phyloP scores from a whole-genome alignment of 2,113 vertebrate species.

The Passer domesticus region DNA sequence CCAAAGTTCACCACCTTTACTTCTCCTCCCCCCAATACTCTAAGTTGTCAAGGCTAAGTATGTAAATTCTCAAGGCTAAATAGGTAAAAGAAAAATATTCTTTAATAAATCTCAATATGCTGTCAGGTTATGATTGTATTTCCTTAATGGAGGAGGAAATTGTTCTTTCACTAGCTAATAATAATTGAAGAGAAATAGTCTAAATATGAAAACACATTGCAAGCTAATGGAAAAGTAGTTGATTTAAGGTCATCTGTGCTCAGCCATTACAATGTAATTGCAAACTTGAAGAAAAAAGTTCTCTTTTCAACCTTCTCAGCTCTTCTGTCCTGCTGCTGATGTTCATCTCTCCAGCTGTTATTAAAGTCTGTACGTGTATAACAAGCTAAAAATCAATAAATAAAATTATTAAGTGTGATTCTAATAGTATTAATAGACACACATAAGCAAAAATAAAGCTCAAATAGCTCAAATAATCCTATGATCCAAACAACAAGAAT shows the following conservation, averaged over 20 bases:
- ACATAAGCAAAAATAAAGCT: background rate
- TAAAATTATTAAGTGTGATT: background rate
- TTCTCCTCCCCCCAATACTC: rapidly evolving
- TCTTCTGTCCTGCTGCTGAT: background rate
- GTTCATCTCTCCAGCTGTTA: background rate
- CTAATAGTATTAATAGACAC: background rate
- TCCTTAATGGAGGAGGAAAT: background rate
- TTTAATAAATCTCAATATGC: background rate
- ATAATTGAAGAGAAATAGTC: background rate
- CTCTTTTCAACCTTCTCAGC: background rate
- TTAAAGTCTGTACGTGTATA: background rate
- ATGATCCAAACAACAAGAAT: background rate
- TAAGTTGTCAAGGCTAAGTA: background rate
- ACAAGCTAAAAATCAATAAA: background rate
- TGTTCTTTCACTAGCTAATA: background rate
- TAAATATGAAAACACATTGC: background rate
- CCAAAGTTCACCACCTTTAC: background rate
- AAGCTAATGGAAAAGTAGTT: background rate
- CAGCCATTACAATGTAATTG: background rate
- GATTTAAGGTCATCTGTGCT: background rate
- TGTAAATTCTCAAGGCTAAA: background rate
- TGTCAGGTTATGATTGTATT: background rate
- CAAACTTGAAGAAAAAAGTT: background rate
- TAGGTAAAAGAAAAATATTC: background rate
- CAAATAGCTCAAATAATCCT: background rate